phyloP scores from a whole-genome alignment of 1,140 invertebrate genomes.

The Triops longicaudatus region DNA sequence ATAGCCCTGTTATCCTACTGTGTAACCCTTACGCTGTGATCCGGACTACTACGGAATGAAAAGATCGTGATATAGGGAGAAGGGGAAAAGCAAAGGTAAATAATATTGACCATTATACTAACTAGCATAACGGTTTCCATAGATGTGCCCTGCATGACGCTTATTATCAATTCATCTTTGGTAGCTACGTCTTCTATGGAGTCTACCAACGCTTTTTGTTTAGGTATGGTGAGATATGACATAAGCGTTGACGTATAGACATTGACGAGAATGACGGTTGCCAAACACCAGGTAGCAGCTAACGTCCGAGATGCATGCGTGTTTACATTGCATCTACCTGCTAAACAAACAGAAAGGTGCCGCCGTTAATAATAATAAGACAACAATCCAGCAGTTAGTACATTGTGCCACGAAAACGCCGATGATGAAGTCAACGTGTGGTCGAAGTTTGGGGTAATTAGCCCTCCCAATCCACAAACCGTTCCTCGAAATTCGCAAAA shows the following conservation, averaged over 20 bases:
- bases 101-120: not conserved
- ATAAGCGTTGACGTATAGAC: slow-evolving; percentile 35
- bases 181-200: slow-evolving; percentile 31
- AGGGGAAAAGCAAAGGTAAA: not conserved
- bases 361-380: not conserved
- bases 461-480: not conserved
- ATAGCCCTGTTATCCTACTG: too few species aligned
- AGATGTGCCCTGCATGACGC: not conserved
- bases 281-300: slow-evolving; percentile 35
- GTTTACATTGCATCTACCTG: slow-evolving; percentile 3
- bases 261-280: slow-evolving; percentile 35
- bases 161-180: not conserved
- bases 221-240: slow-evolving; percentile 34
- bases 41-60: too few species aligned
- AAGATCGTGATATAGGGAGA: too few species aligned
- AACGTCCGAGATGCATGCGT: slow-evolving; percentile 33
- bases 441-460: slow-evolving; percentile 17
- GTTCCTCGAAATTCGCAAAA: slow-evolving; percentile 21
- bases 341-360: slow-evolving; percentile 12
- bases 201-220: slow-evolving; percentile 31
- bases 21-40: too few species aligned
- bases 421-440: slow-evolving; percentile 9
- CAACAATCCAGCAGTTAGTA: not conserved
- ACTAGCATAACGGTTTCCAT: not conserved
- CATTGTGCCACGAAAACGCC: slow-evolving; percentile 22